phyloP scores from a whole-genome alignment of 2,113 vertebrate genomes.

The Telmatochromis sp. region DNA sequence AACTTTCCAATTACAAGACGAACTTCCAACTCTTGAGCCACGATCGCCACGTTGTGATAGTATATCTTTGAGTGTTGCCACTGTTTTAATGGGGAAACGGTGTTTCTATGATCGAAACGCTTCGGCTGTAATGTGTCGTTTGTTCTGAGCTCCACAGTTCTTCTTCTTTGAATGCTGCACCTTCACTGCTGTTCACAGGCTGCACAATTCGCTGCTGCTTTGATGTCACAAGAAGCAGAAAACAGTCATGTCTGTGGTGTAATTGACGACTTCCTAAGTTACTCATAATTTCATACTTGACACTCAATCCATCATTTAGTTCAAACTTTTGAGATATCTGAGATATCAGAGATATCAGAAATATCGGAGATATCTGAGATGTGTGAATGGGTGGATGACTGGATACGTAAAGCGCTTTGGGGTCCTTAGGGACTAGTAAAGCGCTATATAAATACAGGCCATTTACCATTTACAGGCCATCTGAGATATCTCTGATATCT shows the following conservation, averaged over 20 bases:
- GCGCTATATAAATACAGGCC: too few relatives aligned
- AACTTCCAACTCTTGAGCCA: fast-evolving
- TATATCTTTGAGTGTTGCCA: slow-evolving; percentile 2
- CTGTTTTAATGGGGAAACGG: slow-evolving; percentile 11
- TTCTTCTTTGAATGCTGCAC: neutral
- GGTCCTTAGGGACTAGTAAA: too few relatives aligned
- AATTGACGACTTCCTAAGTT: slow-evolving; percentile 1
- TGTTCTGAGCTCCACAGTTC: neutral
- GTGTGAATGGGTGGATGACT: too few relatives aligned
- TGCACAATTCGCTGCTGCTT: neutral
- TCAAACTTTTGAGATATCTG: neutral
- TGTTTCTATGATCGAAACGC: slow-evolving; percentile 5
- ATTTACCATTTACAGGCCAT: too few relatives aligned
- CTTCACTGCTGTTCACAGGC: neutral
- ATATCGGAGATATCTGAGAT: too few relatives aligned
- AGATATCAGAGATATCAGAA: neutral
- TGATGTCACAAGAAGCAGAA: neutral
- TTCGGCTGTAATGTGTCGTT: neutral
- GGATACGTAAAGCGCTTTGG: too few relatives aligned
- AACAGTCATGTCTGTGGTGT: neutral
- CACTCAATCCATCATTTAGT: neutral
- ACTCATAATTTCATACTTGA: neutral
- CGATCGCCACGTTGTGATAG: neutral
- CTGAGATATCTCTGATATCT: too few relatives aligned
- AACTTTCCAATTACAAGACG: fast-evolving